Percentiles rank a stretch among this genome's conserved stretches.
Conservation (phyloP, 2,888 invertebrate species). For the Pandemis corylana region DNA sequence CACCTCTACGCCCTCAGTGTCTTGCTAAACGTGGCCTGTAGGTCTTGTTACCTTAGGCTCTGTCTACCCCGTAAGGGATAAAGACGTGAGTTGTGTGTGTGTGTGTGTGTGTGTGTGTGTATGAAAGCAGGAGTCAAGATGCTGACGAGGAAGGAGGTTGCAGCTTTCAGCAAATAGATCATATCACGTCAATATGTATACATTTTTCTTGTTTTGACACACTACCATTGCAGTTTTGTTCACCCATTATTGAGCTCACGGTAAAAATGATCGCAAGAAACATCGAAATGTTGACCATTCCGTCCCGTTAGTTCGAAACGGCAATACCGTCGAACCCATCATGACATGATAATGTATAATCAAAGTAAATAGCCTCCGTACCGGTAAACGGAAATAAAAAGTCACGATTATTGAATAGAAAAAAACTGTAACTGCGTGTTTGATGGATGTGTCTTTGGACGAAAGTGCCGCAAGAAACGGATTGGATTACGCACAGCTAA, state of each 20-base stretch:
- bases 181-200: too few relatives aligned
- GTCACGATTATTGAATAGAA: slow-evolving; percentile 31
- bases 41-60: too few relatives aligned
- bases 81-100: too few relatives aligned
- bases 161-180: too few relatives aligned
- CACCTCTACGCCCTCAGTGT: too few relatives aligned
- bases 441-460: not conserved
- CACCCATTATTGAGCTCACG: not conserved
- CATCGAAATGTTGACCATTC: not conserved
- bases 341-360: slow-evolving; percentile 1
- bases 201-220: too few relatives aligned
- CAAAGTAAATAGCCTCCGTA: slow-evolving; percentile 4
- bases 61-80: too few relatives aligned
- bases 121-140: too few relatives aligned
- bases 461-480: not conserved
- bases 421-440: not conserved
- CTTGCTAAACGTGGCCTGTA: too few relatives aligned
- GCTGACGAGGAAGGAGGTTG: too few relatives aligned
- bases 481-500: not conserved
- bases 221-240: not conserved
- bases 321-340: not conserved
- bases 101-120: too few relatives aligned
- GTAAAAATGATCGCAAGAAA: not conserved
- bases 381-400: slow-evolving; percentile 30
- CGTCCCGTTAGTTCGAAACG: not conserved